Evolutionary conservation across 2,113 vertebrate genomes (phyloP), one percentile per base, ranked within the genome.

Genomic region (Hemicordylus capensis): DNA sequence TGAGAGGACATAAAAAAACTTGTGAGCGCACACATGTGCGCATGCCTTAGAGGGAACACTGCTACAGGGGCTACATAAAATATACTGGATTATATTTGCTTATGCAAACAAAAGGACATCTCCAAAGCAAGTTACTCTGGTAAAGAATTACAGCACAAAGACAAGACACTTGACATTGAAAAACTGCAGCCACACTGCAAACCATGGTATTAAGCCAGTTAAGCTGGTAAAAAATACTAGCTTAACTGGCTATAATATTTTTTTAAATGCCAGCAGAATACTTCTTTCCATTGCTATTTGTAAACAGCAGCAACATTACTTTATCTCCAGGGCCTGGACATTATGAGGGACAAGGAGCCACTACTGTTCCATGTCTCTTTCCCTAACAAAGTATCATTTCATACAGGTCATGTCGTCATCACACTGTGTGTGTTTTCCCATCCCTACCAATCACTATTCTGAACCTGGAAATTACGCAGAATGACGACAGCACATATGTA

Each of bases 61-160:
- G n/a, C n/a, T n/a, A n/a, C n/a, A n/a, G n/a, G n/a, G n/a, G n/a
- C n/a, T n/a, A n/a, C n/a, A n/a, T n/a, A n/a, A n/a, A n/a, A n/a
- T n/a, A n/a, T n/a, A 91, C 87, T 88, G 85, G 90, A 93, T 91
- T 73, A 88, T 87, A 88, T 83, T 89, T 80, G 81, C 85, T 76
- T 91, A 91, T 88, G 54, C 2, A 88, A 92, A 94, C 86, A 90
- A 93, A 91, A 87, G 90, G 51, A 87, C 76, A 88, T 91, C 93
- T 81, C 89, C 85, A 88, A 86, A 92, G 28, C 73, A 90, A 63
- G 85, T 80, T 69, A 92, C 81, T 72, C 70, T 89, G 72, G 83
- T 74, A 89, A 86, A 90, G 70, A 77, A 80, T 80, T 81, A 90
- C 0, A 39, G 85, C 86, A 85, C 85, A 89, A 70, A 0, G 54